Percentiles rank a stretch among this genome's conserved stretches.
These are phyloP conservation scores for Acanthisitta chloris DNA, from an alignment of 2,113 vertebrate species.

Conservation along the genomic window DNA sequence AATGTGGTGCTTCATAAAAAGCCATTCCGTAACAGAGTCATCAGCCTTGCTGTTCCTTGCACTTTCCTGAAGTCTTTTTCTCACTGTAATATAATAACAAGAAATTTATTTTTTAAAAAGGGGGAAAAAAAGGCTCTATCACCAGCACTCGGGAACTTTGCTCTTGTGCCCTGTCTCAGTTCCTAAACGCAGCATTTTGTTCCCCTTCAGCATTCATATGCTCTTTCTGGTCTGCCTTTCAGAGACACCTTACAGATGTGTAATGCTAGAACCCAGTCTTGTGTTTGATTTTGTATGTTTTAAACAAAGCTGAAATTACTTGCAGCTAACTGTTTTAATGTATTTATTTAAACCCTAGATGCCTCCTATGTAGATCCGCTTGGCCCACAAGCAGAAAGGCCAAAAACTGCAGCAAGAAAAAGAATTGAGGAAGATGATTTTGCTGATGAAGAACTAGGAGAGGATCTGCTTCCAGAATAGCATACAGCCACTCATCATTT, in stretches of 20 bases:
- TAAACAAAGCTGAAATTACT: neutral
- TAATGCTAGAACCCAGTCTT: neutral
- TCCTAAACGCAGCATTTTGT: neutral
- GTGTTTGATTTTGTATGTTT: neutral
- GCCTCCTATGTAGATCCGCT: constrained; percentile 91
- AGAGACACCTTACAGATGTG: neutral
- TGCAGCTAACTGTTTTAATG: neutral
- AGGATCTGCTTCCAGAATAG: constrained; percentile 92
- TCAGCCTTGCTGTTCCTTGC: neutral
- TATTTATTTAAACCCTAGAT: constrained; percentile 75
- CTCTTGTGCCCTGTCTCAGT: neutral
- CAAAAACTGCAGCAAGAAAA: constrained; percentile 89
- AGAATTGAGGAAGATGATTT: constrained; percentile 89
- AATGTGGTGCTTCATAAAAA: neutral
- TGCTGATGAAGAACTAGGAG: constrained; percentile 92
- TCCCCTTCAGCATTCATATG: fast-evolving
- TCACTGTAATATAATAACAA: neutral
- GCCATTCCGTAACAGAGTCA: neutral
- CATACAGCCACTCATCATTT: neutral
- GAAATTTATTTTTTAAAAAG: neutral
- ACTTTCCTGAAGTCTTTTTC: neutral
- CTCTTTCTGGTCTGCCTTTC: neutral
- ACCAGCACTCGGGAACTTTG: neutral
- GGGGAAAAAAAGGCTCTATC: neutral
- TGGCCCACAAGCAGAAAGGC: constrained; percentile 90